Evolutionary conservation across 2,113 vertebrate species (phyloP).

Genomic region (Sphyrna mokarran): DNA sequence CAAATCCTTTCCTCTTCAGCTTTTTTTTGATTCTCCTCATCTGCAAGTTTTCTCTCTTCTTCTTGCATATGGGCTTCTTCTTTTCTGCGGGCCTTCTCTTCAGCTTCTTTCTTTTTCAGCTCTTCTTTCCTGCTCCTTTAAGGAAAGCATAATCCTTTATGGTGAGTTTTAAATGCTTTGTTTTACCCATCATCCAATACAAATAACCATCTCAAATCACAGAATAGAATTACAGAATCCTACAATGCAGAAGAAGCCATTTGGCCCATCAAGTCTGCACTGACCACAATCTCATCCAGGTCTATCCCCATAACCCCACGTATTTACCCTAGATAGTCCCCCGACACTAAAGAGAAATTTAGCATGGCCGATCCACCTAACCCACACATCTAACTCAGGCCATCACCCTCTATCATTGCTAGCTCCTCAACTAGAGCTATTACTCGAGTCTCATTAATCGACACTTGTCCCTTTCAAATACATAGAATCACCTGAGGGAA

Average conservation of each 20-base stretch:
- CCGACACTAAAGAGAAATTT: too few species aligned
- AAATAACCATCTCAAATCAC: not conserved
- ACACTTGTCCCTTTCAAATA: not conserved
- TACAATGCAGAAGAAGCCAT: not conserved
- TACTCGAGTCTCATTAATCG: not conserved
- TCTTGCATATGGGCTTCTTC: conserved; percentile 57
- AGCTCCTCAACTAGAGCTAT: not conserved
- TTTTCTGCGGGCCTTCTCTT: conserved; percentile 51
- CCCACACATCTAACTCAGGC: not conserved
- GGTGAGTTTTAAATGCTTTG: not conserved
- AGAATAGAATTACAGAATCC: not conserved
- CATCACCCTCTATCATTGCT: not conserved
- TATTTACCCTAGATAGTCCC: too few species aligned
- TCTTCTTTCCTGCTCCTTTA: conserved; percentile 65
- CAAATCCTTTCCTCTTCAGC: conserved; percentile 58
- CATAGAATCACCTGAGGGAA: not conserved
- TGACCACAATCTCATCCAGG: too few species aligned
- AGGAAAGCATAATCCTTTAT: not conserved
- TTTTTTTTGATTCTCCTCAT: conserved; percentile 57
- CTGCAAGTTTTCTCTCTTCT: conserved; percentile 55
- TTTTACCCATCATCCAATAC: not conserved
- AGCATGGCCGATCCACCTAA: too few species aligned
- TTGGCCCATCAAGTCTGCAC: too few species aligned
- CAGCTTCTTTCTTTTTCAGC: conserved; percentile 52
- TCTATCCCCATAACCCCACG: too few species aligned